Evolutionary conservation across 2,888 invertebrate genomes (phyloP), one percentile per base, ranked within the genome.

Genomic region (Diaperis boleti): DNA sequence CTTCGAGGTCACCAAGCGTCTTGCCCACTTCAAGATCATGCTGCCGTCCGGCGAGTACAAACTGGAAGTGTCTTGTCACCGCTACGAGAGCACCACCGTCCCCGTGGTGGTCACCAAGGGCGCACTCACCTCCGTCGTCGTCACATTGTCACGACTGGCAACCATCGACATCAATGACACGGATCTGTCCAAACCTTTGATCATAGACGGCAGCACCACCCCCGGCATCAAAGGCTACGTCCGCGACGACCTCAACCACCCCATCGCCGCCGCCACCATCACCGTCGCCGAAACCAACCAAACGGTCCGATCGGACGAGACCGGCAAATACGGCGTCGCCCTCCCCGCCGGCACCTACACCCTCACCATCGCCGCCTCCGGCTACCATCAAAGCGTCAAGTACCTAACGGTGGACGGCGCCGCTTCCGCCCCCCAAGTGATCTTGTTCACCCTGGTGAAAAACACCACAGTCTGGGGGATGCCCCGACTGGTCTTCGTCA

Each of bases 401-500:
- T 75, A 81, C 29, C 72, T 85, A 1, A 75, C 78, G 15, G 70
- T 81, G 8, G 71, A 71, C 35, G 73, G 72, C 13, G 74, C 71
- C 0, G 81, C 82, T 0, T 81, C 81, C 47, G 67, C 83, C 35
- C 84, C 86, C 0, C 84, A 85, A 11, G 85, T 88, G 56, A 82
- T 92, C 0, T 82, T 92, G 66, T 87, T 94, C 69, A 89, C 88
- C 67, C 76, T 94, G 55, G 84, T 85, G 41, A 82, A 83, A 8
- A 88, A 92, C 71, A 89, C 89, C 67, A 84, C 83, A 62, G 86
- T 93, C 10, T 82, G 91, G 69, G 94, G 94, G 0, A 82, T 94
- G 82, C 92, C 94, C 0, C 82, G 94, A 18, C 83, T 92, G 14
- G 84, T 89, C 1, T 94, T 95, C 77, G 87, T 94, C 22, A 85